Conservation (phyloP, 53 echinoderm and acorn worm genomes). For the Apostichopus leukothele region DNA sequence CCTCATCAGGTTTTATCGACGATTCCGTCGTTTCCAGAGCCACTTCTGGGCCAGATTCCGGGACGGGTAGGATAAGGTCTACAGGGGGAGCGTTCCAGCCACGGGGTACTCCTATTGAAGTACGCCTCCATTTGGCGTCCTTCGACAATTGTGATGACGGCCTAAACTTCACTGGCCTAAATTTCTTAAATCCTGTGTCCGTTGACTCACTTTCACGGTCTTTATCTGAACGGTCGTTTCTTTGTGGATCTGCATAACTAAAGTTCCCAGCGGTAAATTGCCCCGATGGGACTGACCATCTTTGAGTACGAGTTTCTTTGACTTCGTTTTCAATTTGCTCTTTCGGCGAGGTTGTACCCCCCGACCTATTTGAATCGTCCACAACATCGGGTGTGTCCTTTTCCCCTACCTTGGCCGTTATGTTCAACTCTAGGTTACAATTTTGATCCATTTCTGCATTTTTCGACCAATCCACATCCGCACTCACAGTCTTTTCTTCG, state of each 20-base stretch:
- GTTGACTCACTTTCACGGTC: neutral
- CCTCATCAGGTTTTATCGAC: neutral
- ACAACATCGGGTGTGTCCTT: neutral
- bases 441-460: conserved; percentile 12
- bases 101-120: conserved; percentile 53
- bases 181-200: neutral
- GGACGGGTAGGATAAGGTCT: conserved; percentile 33
- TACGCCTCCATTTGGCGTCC: conserved; percentile 31
- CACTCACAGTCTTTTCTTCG: neutral
- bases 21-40: neutral
- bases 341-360: neutral
- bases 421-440: neutral
- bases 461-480: neutral
- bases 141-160: neutral
- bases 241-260: neutral
- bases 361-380: neutral
- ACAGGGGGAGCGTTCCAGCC: conserved; percentile 43
- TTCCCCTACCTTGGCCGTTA: neutral
- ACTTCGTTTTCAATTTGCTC: neutral
- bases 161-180: conserved; percentile 32
- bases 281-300: conserved; percentile 30
- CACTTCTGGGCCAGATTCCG: neutral
- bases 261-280: neutral
- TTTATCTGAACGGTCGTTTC: neutral
- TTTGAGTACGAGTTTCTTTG: neutral